Percentiles rank a stretch among this genome's conserved stretches.
Evolutionary conservation across 2,888 invertebrate species (phyloP).

Genomic region (Mechanitis mazaeus): DNA sequence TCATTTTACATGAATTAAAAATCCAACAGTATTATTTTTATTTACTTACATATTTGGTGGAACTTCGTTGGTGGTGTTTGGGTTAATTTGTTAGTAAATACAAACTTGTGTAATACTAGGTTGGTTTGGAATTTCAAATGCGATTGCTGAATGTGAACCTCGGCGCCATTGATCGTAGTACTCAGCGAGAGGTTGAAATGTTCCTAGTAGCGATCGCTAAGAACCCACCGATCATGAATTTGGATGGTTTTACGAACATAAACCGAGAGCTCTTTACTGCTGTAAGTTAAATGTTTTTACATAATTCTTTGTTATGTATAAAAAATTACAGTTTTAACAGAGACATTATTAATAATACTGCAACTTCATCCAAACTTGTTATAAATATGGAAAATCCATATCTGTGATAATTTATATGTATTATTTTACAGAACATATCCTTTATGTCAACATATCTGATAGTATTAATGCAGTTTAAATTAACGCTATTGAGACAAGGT

Average conservation of each 20-base stretch:
- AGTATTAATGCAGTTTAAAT: constrained; percentile 83
- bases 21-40: too few species aligned
- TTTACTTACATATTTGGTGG: too few species aligned
- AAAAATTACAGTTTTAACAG: too few species aligned
- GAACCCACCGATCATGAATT: constrained; percentile 85
- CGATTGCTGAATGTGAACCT: constrained; percentile 82
- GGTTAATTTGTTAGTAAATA: too few species aligned
- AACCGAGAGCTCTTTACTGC: constrained; percentile 82
- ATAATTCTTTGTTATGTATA: too few species aligned
- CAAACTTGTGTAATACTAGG: constrained; percentile 40
- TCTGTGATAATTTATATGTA: too few species aligned
- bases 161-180: constrained; percentile 78
- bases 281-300: constrained; percentile 52
- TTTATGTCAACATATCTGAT: constrained; percentile 85
- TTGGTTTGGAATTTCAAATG: constrained; percentile 79
- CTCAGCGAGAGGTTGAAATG: constrained; percentile 84
- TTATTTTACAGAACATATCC: constrained; percentile 77
- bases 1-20: neutral
- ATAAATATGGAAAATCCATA: too few species aligned
- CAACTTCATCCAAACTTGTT: too few species aligned
- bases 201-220: constrained; percentile 84
- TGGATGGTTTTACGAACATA: constrained; percentile 84
- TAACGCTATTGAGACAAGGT: constrained; percentile 77
- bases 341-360: too few species aligned
- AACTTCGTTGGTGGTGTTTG: too few species aligned